Base-by-base conservation (phyloP, 2,113 vertebrate genomes). In the Calidris pygmaea region DNA sequence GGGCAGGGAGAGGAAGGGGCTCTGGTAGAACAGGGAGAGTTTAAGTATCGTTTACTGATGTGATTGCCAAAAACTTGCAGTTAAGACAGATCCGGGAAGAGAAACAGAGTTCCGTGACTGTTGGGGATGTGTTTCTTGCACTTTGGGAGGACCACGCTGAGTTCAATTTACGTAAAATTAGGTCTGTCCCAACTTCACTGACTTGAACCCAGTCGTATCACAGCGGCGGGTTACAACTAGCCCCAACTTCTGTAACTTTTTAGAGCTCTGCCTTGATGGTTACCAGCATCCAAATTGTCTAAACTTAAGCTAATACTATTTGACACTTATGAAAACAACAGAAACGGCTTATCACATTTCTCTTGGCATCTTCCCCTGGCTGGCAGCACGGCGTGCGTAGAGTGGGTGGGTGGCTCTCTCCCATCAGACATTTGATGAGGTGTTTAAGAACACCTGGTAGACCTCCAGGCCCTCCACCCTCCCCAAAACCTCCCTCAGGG, bases 331-430 rank as follows among this genome's bases (percentile, higher is more conserved):
- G 4, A 50, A 67, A 32, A n/a, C 52, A 76, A 32, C 23, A 81
- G 41, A 62, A 75, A 35, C 4, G 19, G 41, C 34, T 80, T 20
- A 50, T 63, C 30, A 3, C 19, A 2, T 75, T 59, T 59, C 24
- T 66, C 62, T 66, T 55, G 24, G 18, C 34, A 39, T 66, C 63
- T 45, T 71, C 43, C 72, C 19, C 62, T 72, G 39, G 16, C 53
- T 73, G 59, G 65, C 65, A 45, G 75, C 12, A 0, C 1, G 0
- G 43, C 8, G 12, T 35, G 55, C 14, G 1, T 10, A 39, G 47
- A 14, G 7, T 23, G 27, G 21, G 10, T 78, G 34, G 34, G 10
- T 63, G 18, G 10, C 43, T 79, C 35, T 68, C 73, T 70, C 43
- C 72, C 26, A 16, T 70, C 18, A 29, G 48, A 21, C 29, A 16